Evolutionary conservation across 2,888 invertebrate genomes (phyloP), one percentile per base, ranked within the genome.

Genomic region (Punctoribates punctum): DNA sequence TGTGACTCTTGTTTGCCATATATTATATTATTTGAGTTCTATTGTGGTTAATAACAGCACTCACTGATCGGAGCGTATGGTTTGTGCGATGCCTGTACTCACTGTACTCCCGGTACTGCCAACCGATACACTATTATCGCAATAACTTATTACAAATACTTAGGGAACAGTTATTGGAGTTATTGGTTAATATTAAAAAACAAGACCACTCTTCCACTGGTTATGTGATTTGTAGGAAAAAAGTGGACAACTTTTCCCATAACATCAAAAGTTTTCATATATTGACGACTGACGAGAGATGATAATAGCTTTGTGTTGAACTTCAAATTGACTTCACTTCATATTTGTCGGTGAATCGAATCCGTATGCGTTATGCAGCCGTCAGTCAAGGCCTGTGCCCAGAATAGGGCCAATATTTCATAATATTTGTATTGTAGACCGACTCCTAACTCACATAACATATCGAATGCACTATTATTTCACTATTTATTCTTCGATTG

Each of bases 131-230:
- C 23, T 67, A 67, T 67, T 67, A 67, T 67, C 11, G 42, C 72
- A 48, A 70, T 46, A 70, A 46, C 42, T 72, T 72, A 46, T 72
- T 46, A 72, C 72, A 72, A 72, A 72, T 72, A 46, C 46, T 72
- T 72, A 13, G 38, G 70, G 42, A n/a, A 42, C 38, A 65, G 34
- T 65, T 65, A 57, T 6, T 23, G 57, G 3, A 60, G 27, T 27
- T 65, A 72, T 72, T 27, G 42, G 72, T 46, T 72, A 25, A 72
- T 72, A 72, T 42, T 72, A 72, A 72, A 72, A 72, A 72, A 72
- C 72, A 72, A 27, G 34, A 38, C 34, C 46, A 72, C 72, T 72
- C 46, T 72, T 72, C 13, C 9, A 70, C 25, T 70, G 20, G 70
- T 23, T n/a, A 20, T 42, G 15, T 42, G 27, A 57, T 65, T 38